phyloP scores from a whole-genome alignment of 2,113 vertebrate species.

The Megaceryle maxima region DNA sequence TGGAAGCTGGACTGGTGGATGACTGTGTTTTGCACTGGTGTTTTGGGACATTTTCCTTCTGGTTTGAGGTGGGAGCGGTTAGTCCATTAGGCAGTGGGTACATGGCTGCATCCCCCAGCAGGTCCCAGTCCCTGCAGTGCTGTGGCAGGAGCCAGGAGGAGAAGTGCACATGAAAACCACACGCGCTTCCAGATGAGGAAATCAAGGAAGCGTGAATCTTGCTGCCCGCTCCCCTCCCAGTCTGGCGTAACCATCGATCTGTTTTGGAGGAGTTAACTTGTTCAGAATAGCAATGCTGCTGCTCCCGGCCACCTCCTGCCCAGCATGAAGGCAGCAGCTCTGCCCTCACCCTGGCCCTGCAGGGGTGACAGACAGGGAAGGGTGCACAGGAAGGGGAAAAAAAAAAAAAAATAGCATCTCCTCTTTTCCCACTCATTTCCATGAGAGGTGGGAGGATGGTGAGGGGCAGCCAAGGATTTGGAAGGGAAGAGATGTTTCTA shows the following conservation, averaged over 20 bases:
- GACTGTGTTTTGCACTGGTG: background rate
- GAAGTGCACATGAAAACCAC: background rate
- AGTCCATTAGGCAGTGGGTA: background rate
- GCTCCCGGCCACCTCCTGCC: background rate
- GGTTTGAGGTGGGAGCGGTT: background rate
- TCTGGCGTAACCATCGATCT: background rate
- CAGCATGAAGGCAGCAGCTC: background rate
- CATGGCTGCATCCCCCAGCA: rapidly evolving
- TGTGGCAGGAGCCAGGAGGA: background rate
- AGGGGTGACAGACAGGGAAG: background rate
- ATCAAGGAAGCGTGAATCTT: background rate
- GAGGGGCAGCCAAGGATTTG: background rate
- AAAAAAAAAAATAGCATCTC: background rate
- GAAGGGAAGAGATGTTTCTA: background rate
- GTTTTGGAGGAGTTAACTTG: constrained; percentile 27
- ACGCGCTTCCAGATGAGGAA: background rate
- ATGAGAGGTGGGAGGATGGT: rapidly evolving
- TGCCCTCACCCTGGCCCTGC: background rate
- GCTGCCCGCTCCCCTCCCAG: background rate
- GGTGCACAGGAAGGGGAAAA: background rate
- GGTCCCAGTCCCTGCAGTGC: background rate
- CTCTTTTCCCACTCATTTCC: background rate
- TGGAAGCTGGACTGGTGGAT: background rate
- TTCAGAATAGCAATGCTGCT: constrained; percentile 30
- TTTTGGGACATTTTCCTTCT: background rate